Evolutionary conservation across 2,113 vertebrate genomes (phyloP).

Genomic region (Chamaea fasciata): DNA sequence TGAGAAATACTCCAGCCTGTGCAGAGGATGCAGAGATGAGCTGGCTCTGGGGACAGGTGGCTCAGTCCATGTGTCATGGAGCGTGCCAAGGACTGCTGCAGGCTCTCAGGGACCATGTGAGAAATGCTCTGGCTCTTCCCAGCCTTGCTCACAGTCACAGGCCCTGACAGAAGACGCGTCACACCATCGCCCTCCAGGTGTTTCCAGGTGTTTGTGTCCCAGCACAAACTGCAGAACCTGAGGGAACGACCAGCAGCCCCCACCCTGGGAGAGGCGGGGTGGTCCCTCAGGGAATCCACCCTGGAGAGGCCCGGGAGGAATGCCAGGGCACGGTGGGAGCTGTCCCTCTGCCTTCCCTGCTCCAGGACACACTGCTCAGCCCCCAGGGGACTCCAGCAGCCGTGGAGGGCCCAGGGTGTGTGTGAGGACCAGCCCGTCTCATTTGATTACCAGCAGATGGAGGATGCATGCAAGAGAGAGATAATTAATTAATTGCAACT

Average conservation of each 20-base stretch:
- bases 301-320: neutral
- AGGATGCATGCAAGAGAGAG: conserved; percentile 44
- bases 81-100: neutral
- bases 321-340: neutral
- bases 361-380: neutral
- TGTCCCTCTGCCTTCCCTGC: neutral
- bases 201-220: neutral
- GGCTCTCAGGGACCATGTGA: neutral
- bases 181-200: neutral
- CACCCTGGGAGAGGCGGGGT: neutral
- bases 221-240: neutral
- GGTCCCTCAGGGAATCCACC: neutral
- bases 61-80: neutral
- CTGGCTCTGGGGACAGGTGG: neutral
- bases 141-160: neutral
- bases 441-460: conserved; percentile 37
- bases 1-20: neutral
- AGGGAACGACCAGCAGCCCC: neutral
- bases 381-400: fast-evolving
- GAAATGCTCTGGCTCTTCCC: neutral
- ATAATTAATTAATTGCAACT: conserved; percentile 74
- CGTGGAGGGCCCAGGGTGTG: neutral
- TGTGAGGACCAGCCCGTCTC: neutral
- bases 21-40: neutral
- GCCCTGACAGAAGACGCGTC: neutral